A percentile compares a stretch with the other conserved stretches of the same genome.
These are phyloP conservation scores for Sialis fuliginosa DNA, from an alignment of 2,888 invertebrate species.

Conservation along the genomic window DNA sequence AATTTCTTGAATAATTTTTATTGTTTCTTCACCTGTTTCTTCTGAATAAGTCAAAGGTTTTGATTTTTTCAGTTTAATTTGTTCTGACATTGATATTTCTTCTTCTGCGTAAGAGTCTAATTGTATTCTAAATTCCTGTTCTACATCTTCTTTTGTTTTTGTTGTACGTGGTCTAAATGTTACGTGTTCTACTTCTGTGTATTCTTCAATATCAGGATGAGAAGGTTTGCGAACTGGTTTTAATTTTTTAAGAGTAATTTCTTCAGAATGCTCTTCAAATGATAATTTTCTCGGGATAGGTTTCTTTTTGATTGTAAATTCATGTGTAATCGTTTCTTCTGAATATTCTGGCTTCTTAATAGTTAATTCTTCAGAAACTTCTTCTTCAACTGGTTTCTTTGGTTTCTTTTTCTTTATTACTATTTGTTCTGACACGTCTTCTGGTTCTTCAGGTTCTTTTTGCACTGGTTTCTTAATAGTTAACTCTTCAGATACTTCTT, in stretches of 20 bases:
- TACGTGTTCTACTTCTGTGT: conserved; percentile 57
- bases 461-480: conserved; percentile 15
- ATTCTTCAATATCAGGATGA: conserved; percentile 47
- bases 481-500: conserved; percentile 18
- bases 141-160: conserved; percentile 71
- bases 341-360: conserved; percentile 12
- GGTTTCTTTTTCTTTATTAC: conserved; percentile 17
- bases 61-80: conserved; percentile 59
- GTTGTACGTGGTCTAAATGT: conserved; percentile 60
- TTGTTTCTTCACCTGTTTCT: conserved; percentile 59
- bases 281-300: conserved; percentile 29
- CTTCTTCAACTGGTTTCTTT: conserved; percentile 13
- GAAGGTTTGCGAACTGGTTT: conserved; percentile 46
- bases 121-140: conserved; percentile 77
- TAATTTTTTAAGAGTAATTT: conserved; percentile 56
- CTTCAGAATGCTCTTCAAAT: conserved; percentile 41
- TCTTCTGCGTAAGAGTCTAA: conserved; percentile 75
- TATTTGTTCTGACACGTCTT: conserved; percentile 15
- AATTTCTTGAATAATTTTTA: conserved; percentile 46
- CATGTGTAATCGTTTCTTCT: conserved; percentile 22
- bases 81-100: conserved; percentile 72
- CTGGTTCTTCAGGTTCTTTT: conserved; percentile 11
- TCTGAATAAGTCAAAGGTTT: conserved; percentile 57
- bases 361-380: conserved; percentile 12
- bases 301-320: conserved; percentile 32